Conservation (phyloP, 2,113 vertebrate species). For the Tragulus kanchil region DNA sequence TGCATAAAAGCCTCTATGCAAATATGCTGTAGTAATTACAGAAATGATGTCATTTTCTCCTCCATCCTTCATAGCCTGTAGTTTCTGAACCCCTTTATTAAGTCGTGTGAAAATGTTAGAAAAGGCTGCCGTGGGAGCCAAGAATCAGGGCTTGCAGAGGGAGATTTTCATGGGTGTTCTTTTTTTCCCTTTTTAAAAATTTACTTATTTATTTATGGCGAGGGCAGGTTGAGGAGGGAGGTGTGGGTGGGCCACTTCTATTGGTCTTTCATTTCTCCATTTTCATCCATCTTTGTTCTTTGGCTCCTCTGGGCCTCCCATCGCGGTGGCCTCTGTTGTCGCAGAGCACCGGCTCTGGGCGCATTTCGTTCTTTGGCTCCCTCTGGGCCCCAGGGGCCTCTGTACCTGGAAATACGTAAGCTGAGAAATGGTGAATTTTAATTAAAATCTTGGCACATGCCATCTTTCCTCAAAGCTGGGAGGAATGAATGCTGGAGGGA, state of each 20-base stretch:
- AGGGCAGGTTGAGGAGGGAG: too few relatives aligned
- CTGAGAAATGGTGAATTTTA: neutral
- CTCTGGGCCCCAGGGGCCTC: too few relatives aligned
- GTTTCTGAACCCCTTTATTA: slow-evolving; percentile 67
- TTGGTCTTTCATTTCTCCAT: too few relatives aligned
- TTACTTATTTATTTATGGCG: too few relatives aligned
- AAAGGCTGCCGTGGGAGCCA: neutral
- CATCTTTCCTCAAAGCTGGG: neutral
- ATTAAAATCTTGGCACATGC: neutral
- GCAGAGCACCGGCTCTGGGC: too few relatives aligned
- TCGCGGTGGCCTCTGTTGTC: too few relatives aligned
- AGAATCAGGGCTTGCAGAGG: neutral
- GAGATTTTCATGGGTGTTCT: neutral
- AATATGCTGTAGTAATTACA: slow-evolving; percentile 62
- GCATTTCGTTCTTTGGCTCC: too few relatives aligned
- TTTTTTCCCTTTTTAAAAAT: too few relatives aligned
- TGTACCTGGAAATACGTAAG: too few relatives aligned
- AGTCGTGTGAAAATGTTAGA: neutral
- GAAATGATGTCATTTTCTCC: slow-evolving; percentile 69
- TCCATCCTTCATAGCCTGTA: slow-evolving; percentile 54
- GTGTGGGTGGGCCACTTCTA: too few relatives aligned
- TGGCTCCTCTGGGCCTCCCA: too few relatives aligned
- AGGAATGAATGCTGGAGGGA: neutral
- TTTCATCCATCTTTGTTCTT: too few relatives aligned
- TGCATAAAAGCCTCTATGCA: slow-evolving; percentile 70